Percentiles rank a stretch among this genome's conserved stretches.
Evolutionary conservation across 2,113 vertebrate species (phyloP).

Genomic region (Oreochromis niloticus): DNA sequence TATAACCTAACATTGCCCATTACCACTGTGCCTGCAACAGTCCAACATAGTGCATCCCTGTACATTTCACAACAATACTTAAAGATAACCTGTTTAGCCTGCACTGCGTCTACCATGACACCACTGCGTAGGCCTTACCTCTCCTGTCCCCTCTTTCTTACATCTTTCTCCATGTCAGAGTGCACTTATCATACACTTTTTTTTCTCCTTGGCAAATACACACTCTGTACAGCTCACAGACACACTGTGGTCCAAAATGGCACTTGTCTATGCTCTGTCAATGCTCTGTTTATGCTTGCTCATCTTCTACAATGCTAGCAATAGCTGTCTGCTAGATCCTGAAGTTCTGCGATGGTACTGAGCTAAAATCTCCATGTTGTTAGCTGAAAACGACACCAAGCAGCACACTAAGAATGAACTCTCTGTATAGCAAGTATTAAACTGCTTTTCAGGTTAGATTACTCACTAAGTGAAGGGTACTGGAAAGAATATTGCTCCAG

Average conservation of each 20-base stretch:
- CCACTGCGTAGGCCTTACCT: not conserved
- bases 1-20: not conserved
- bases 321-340: not conserved
- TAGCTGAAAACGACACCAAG: not conserved
- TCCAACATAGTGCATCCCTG: not conserved
- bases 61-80: not conserved
- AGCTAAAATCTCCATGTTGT: not conserved
- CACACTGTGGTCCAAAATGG: not conserved
- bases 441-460: not conserved
- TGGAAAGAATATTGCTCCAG: not conserved
- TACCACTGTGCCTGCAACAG: not conserved
- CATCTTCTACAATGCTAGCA: not conserved
- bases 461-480: not conserved
- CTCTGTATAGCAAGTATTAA: not conserved
- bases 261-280: not conserved
- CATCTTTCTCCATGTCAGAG: not conserved
- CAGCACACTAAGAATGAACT: rapidly evolving
- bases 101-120: not conserved
- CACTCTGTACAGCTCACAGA: not conserved
- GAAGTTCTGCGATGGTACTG: not conserved
- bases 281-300: not conserved
- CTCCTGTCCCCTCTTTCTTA: not conserved
- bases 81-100: not conserved
- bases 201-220: not conserved
- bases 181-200: not conserved